Evolutionary conservation across 64 coral and sea anemone species (phyloP), one percentile per base, ranked within the genome.

Genomic region (Dendronephthya gigantea): DNA sequence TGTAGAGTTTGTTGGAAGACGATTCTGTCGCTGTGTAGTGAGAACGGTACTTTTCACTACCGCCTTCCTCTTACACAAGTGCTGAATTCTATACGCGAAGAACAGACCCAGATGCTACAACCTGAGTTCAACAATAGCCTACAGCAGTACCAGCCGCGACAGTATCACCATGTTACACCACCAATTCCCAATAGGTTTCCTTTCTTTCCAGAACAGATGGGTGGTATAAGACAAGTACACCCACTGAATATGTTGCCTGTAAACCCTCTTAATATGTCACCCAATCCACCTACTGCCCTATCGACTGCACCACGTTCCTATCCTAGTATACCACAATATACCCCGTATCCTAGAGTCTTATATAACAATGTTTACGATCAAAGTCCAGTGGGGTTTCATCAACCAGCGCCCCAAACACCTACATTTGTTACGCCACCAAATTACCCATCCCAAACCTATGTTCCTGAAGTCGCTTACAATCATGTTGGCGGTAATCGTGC

Each of bases 41-140:
- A 91, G 22, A 89, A 93, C 82, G 92, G 89, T 14, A 97, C 94
- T 8, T 97, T 93, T 82, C 84, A 97, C 70, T 93, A 97, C 81
- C 92, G 94, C 28, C 41, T 97, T 10, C 83, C 91, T 41, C 91
- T 97, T 48, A 87, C 72, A 11, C 90, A 83, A 48, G 85, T 97
- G 74, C 83, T 90, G 1, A 87, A 68, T 32, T 90, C 90, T 40
- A 90, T 89, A 14, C 88, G 82, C 6, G 55, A 62, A 58, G 92
- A 86, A n/a, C 37, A 81, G n/a, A 50, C 83, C 40, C 52, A 82
- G 88, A 36, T 29, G 27, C 37, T 36, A 39, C 12, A 0, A 8
- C 16, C 66, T 30, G 23, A 29, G 51, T 34, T 43, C 17, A 23
- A 29, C 25, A 47, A 7, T 37, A 23, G 29, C 55, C 38, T 25